Evolutionary conservation across 92 coral and sea anemone species (phyloP).

Genomic region (Palythoa grandis): DNA sequence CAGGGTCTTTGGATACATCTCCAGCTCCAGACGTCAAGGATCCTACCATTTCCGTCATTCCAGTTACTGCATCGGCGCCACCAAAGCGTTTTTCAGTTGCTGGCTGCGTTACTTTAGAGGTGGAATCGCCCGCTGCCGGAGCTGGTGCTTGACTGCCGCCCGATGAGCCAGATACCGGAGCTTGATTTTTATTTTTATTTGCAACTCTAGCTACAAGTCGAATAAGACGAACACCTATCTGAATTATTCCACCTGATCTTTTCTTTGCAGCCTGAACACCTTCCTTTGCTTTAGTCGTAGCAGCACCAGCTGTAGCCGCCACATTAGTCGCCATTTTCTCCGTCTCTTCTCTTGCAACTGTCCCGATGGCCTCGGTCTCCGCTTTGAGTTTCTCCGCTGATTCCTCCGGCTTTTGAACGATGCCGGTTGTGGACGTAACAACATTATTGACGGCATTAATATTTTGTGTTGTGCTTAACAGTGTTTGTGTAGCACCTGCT

Average conservation of each 20-base stretch:
- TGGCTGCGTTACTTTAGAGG: slow-evolving; percentile 23
- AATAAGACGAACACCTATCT: slow-evolving; percentile 72
- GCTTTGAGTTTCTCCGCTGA: slow-evolving; percentile 63
- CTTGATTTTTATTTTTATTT: slow-evolving; percentile 59
- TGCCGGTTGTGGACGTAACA: neutral
- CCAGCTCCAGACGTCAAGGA: slow-evolving; percentile 44
- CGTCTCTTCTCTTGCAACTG: slow-evolving; percentile 52
- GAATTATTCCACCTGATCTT: slow-evolving; percentile 80
- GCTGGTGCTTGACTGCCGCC: slow-evolving; percentile 26
- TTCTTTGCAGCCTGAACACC: slow-evolving; percentile 66
- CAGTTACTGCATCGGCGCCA: slow-evolving; percentile 55
- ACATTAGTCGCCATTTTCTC: slow-evolving; percentile 54
- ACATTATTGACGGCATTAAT: slow-evolving; percentile 4
- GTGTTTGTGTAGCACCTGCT: slow-evolving; percentile 35
- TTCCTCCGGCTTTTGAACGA: slow-evolving; percentile 49
- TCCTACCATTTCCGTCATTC: slow-evolving; percentile 29
- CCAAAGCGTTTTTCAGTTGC: slow-evolving; percentile 15
- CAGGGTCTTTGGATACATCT: slow-evolving; percentile 43
- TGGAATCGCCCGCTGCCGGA: slow-evolving; percentile 43
- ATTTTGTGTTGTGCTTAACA: slow-evolving; percentile 31
- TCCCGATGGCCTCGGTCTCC: slow-evolving; percentile 57
- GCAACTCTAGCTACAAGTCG: slow-evolving; percentile 74
- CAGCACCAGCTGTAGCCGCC: slow-evolving; percentile 55
- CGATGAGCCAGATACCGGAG: slow-evolving; percentile 2
- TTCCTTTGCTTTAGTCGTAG: slow-evolving; percentile 54